Base-by-base conservation (phyloP, 2,888 invertebrate genomes). In the Latrodectus elegans region DNA sequence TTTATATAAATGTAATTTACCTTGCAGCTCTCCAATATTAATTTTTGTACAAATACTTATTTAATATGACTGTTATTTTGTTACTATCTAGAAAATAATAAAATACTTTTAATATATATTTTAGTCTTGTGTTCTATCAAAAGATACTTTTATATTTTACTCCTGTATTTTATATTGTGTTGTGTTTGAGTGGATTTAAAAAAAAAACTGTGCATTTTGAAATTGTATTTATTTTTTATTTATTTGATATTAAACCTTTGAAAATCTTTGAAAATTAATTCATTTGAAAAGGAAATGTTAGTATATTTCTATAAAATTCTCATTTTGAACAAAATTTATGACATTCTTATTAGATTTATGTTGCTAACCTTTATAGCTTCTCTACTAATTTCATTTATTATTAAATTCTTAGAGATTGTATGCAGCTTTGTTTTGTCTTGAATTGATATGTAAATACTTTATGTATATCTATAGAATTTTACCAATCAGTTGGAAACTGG, bases 401-500 rank as follows among this genome's bases (percentile, higher is more conserved):
- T 1, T 38, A 38, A 38, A 38, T 38, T 38, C 6, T 38, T 38
- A 38, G 38, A 38, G 38, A 6, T 38, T 38, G 38, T 38, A 38
- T 6, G 4, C 38, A 38, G 6, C 6, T 38, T 38, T 78, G 67
- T 78, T 84, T 74, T 78, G 73, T 84, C 70, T 80, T 71, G 85
- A 85, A 85, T 77, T 87, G 77, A 81, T 77, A 77, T 87, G 86
- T 87, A 87, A 72, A 87, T 87, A 87, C 73, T 81, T 76, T 77
- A 38, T 87, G 86, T 87, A 87, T 87, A 87, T 81, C 14, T 72
- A 82, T 82, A 75, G 75, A 82, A 75, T 60, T 81, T 60, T 80
- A 76, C 76, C 68, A 76, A 67, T 68, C 81, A 85, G 79, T 80
- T 79, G 85, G 64, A 85, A 85, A 70, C 75, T 85, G 79, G 60